Base-by-base conservation (phyloP, 2,113 vertebrate species). In the Microtus pennsylvanicus region DNA sequence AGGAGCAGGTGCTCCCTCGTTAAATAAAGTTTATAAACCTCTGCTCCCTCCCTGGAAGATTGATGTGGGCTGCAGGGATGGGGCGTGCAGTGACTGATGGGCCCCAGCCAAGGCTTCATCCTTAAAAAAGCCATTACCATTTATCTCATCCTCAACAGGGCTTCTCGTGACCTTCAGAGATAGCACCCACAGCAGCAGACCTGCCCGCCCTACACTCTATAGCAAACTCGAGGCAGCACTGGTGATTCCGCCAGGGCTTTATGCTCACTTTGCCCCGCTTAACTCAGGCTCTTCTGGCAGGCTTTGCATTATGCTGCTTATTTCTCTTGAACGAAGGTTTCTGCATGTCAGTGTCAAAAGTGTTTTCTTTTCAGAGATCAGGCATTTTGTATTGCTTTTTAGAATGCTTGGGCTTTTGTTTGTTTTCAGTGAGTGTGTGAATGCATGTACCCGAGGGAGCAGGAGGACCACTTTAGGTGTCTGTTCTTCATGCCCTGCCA, bases 81-180 rank as follows among this genome's bases (percentile, higher is more conserved):
- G 81, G 86, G n/a, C 82, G 55, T 61, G 30, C 45, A 28, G 69
- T 75, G 93, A 95, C 91, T 38, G 35, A 65, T 86, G 77, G 80
- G 83, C 81, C 50, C 42, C 67, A 78, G 58, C 61, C 0, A 1
- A 95, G 93, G 89, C 45, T 85, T 81, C 2, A 10, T 93, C 90
- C 92, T 94, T 87, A 47, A 52, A 69, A 52, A 92, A 94, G 28
- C 28, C 74, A 58, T 94, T 81, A 82, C 77, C 92, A 70, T 94
- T 86, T 70, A 42, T 96, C 96, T 97, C 80, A 58, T 74, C 82
- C 42, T 74, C 87, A 52, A 52, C 92, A 74, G 80, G 97, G 80
- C 81, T 88, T 28, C 89, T 8, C 0, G 3, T 28, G 90, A 95
- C 96, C 95, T 96, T 95, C 97, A 74, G 88, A 63, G 92, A 67